Conservation (phyloP, 2,113 vertebrate genomes). For the Dromaius novaehollandiae region DNA sequence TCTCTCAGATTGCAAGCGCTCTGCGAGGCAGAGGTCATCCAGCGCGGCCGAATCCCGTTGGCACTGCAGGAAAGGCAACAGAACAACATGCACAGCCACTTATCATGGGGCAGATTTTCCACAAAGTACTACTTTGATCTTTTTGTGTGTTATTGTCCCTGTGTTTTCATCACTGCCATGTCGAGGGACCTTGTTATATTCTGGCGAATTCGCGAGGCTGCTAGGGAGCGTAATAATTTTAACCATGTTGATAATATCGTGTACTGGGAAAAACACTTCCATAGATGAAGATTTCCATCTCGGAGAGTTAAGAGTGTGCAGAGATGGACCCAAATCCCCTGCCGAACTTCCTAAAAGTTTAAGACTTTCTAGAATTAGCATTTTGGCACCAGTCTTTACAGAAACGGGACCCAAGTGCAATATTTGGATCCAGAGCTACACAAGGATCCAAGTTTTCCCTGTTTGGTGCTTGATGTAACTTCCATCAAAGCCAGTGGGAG, state of each 20-base stretch:
- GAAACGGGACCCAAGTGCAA: neutral
- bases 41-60: neutral
- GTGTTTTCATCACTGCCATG: neutral
- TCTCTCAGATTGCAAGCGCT: neutral
- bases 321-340: neutral
- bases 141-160: neutral
- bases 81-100: neutral
- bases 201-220: neutral
- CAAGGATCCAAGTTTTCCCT: neutral
- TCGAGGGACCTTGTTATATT: neutral
- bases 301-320: neutral
- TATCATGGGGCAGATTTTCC: neutral
- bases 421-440: neutral
- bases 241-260: neutral
- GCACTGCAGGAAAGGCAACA: neutral
- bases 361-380: neutral
- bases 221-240: neutral
- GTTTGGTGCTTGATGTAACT: conserved; percentile 14
- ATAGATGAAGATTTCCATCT: neutral
- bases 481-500: neutral
- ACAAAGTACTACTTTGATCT: neutral
- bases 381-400: neutral
- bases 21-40: neutral
- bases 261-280: neutral
- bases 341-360: neutral